Percentiles rank a stretch among this genome's conserved stretches.
Conservation (phyloP, 2,113 vertebrate species). For the Sylvilagus bachmani region DNA sequence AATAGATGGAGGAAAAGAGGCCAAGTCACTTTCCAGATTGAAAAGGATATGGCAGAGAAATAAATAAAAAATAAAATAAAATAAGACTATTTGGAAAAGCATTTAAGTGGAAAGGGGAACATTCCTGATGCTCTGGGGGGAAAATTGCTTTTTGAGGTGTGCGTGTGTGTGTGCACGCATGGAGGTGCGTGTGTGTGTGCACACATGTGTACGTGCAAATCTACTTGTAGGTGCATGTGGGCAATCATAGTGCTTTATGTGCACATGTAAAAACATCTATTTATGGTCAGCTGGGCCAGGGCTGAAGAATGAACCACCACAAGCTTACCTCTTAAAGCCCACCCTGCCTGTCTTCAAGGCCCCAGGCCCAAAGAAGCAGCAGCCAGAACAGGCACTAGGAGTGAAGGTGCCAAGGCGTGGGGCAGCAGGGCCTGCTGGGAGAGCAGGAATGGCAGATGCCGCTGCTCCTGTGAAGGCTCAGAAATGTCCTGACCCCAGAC, state of each 20-base stretch:
- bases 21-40: slow-evolving; percentile 93
- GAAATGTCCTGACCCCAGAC: neutral
- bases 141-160: slow-evolving; percentile 84
- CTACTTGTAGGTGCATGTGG: slow-evolving; percentile 2
- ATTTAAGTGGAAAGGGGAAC: slow-evolving; percentile 90
- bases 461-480: neutral
- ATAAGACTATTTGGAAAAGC: slow-evolving; percentile 89
- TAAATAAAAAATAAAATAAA: slow-evolving; percentile 94
- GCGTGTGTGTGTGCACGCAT: rapidly evolving
- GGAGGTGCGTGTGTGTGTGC: neutral
- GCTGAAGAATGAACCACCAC: slow-evolving; percentile 44
- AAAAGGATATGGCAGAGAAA: slow-evolving; percentile 96
- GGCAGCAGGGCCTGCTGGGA: neutral
- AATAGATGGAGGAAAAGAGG: slow-evolving; percentile 94
- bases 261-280: slow-evolving; percentile 35
- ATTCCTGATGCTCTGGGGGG: slow-evolving; percentile 82
- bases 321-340: slow-evolving; percentile 23
- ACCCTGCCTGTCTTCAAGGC: neutral
- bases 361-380: neutral
- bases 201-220: neutral
- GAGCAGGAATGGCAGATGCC: neutral
- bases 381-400: neutral
- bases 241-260: slow-evolving; percentile 5
- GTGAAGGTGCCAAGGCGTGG: rapidly evolving
- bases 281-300: slow-evolving; percentile 37